phyloP scores from a whole-genome alignment of 2,888 invertebrate species.

The Sesia apiformis region DNA sequence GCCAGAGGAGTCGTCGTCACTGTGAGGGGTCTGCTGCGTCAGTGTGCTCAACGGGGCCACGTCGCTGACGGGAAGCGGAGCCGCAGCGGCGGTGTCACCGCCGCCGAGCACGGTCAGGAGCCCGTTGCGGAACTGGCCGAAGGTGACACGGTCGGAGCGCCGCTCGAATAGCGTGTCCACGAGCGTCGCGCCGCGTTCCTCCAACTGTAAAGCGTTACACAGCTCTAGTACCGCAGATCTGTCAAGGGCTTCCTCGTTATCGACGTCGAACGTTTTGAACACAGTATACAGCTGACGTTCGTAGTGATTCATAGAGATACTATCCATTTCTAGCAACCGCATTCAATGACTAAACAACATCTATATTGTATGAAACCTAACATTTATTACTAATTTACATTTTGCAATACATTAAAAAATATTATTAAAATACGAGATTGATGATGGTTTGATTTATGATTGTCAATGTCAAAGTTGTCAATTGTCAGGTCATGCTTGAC shows the following conservation, averaged over 20 bases:
- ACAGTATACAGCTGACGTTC: conserved; percentile 87
- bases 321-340: conserved; percentile 36
- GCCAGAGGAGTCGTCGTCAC: conserved; percentile 75
- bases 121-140: conserved; percentile 84
- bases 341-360: conserved; percentile 1
- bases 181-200: conserved; percentile 79
- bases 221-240: conserved; percentile 78
- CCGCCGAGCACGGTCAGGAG: conserved; percentile 81
- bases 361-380: background rate
- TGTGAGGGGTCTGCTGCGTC: conserved; percentile 15
- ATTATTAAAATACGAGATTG: too few species aligned
- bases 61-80: conserved; percentile 4
- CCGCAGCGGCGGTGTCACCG: conserved; percentile 46
- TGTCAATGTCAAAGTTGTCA: background rate
- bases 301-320: conserved; percentile 79
- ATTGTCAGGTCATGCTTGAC: background rate
- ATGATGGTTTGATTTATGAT: background rate
- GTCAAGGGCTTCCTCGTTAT: conserved; percentile 80
- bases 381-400: conserved; percentile 1
- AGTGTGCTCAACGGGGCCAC: background rate
- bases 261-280: conserved; percentile 85
- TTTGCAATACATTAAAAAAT: background rate
- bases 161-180: conserved; percentile 75
- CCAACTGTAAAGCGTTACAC: conserved; percentile 85
- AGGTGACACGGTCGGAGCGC: conserved; percentile 72